Base-by-base conservation (phyloP, 2,888 invertebrate genomes). In the Tanypteryx hageni region DNA sequence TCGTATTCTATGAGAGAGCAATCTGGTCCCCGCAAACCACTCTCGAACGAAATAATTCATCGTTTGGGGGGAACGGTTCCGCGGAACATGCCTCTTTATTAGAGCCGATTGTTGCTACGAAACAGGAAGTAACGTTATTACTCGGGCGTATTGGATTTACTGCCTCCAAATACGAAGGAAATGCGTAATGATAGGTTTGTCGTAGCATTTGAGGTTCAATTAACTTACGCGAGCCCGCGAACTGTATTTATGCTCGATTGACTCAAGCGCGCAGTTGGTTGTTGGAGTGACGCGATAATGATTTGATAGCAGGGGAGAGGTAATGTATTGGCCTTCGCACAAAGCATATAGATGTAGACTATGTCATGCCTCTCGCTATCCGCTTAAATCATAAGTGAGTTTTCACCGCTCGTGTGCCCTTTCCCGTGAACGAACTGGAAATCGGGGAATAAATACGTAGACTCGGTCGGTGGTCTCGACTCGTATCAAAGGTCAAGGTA, bases 241-340 rank as follows among this genome's bases (percentile, higher is more conserved):
- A 22, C 76, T 22, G 76, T 76, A 27, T 68, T 68, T 68, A 68
- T 68, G 68, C 22, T 76, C 76, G 27, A 76, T 76, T 76, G 76
- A 27, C 22, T 27, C 76, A 18, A n/a, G 68, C 68, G 68, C 68
- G n/a, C 13, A 76, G 22, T 76, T 44, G 44, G 44, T 44, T 5
- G 44, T 44, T 44, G 44, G 44, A 44, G 44, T 44, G 44, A 44
- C 44, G 44, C 44, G 44, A 44, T 44, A 27, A 76, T 27, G 76
- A 27, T 76, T 76, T 76, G 76, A 76, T 76, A 27, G 68, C 68
- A 68, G n/a, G 10, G 68, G 76, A 76, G 76, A 11, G 27, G 76
- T 76, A 76, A 76, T 76, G 27, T 76, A 76, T 76, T 76, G 13
- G n/a, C 64, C 64, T 16, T 64, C 68, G 76, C 22, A 27, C 76